Evolutionary conservation across 2,888 invertebrate species (phyloP).

Genomic region (Rhopalosiphum nymphaeae): DNA sequence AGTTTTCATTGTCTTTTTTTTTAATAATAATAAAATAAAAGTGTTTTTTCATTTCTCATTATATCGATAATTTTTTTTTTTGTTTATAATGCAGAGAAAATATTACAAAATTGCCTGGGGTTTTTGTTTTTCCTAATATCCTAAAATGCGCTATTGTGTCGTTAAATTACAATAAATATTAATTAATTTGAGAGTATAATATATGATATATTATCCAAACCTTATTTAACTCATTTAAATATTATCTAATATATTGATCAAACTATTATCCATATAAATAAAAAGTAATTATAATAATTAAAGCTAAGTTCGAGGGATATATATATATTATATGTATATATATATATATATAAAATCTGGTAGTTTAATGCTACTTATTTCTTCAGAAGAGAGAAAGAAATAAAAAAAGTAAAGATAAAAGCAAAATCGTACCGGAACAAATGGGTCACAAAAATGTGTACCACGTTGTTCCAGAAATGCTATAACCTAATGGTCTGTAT

Average conservation of each 20-base stretch:
- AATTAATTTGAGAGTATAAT: not conserved
- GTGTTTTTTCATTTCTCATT: not conserved
- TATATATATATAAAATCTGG: not conserved
- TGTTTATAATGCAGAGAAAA: not conserved
- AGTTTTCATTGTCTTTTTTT: not conserved
- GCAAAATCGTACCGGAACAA: slow-evolving; percentile 54
- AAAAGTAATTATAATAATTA: not conserved
- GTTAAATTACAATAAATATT: not conserved
- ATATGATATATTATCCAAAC: not conserved
- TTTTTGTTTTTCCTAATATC: not conserved
- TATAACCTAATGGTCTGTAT: slow-evolving; percentile 35
- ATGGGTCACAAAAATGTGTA: slow-evolving; percentile 33
- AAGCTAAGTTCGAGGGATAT: not conserved
- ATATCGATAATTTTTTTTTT: not conserved
- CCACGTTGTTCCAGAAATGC: slow-evolving; percentile 15
- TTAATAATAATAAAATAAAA: slow-evolving; percentile 30
- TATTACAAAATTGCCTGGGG: not conserved
- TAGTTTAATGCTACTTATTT: not conserved
- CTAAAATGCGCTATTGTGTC: not conserved
- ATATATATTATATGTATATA: not conserved
- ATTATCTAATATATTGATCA: not conserved
- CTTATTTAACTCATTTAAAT: not conserved
- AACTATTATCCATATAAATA: not conserved
- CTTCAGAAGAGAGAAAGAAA: not conserved
- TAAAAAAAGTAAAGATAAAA: not conserved